Percentiles rank a stretch among this genome's conserved stretches.
phyloP scores from a whole-genome alignment of 2,888 invertebrate species.

The Rhopalosiphum nymphaeae region DNA sequence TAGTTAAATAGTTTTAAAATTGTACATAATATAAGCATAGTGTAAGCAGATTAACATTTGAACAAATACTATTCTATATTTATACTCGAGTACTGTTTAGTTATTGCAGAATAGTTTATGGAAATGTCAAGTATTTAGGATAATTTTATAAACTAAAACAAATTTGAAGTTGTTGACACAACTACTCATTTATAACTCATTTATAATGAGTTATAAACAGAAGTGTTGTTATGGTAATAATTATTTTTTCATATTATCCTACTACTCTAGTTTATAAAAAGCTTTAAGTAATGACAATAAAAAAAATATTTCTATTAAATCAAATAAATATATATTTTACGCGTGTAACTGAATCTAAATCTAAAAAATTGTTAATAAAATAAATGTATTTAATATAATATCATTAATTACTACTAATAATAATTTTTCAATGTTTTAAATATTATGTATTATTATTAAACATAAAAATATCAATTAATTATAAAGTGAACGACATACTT shows the following conservation, averaged over 20 bases:
- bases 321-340: background rate
- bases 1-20: background rate
- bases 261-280: background rate
- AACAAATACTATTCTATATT: background rate
- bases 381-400: background rate
- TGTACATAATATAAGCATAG: background rate
- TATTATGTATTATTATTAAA: background rate
- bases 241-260: background rate
- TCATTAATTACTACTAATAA: background rate
- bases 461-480: background rate
- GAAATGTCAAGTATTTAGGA: background rate
- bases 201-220: background rate
- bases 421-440: background rate
- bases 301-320: background rate
- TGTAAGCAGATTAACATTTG: background rate
- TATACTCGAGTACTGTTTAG: background rate
- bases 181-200: background rate
- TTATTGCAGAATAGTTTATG: background rate
- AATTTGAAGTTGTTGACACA: background rate
- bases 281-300: background rate
- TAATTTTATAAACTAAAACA: background rate
- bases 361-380: too few relatives aligned
- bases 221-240: background rate
- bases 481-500: background rate
- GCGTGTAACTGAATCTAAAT: background rate